Conservation (phyloP, 2,888 invertebrate species). For the Rotaria sp. region DNA sequence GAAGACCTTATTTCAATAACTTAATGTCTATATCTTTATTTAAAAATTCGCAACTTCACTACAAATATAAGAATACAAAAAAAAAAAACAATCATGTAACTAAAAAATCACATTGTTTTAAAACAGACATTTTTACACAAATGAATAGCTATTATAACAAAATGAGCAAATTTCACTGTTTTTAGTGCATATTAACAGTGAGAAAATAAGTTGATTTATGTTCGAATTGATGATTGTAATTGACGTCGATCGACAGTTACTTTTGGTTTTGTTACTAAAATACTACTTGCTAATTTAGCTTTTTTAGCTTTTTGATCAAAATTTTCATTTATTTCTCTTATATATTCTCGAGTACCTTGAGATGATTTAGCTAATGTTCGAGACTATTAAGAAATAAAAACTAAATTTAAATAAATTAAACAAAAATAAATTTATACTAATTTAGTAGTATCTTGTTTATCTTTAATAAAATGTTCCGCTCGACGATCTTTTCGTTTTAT, state of each 20-base stretch:
- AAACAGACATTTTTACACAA: not conserved
- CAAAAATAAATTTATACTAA: not conserved
- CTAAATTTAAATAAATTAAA: not conserved
- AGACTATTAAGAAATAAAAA: not conserved
- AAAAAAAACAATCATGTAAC: not conserved
- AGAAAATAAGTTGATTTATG: not conserved
- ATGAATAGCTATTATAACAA: not conserved
- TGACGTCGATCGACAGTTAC: not conserved
- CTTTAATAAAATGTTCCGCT: not conserved
- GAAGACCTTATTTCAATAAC: too few relatives aligned
- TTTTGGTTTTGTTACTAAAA: not conserved
- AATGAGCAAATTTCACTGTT: not conserved
- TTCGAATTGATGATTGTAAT: not conserved
- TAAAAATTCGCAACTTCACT: not conserved
- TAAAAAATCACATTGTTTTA: not conserved
- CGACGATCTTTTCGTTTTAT: not conserved
- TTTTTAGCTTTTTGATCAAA: not conserved
- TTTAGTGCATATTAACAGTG: not conserved
- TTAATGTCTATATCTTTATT: not conserved
- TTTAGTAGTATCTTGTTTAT: constrained; percentile 10
- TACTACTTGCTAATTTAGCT: constrained; percentile 10
- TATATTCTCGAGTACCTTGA: not conserved
- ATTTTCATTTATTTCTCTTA: not conserved
- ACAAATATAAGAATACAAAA: not conserved
- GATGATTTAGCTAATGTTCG: constrained; percentile 14